Evolutionary conservation across 2,888 invertebrate genomes (phyloP).

Genomic region (Trypoxylon attenuatum): DNA sequence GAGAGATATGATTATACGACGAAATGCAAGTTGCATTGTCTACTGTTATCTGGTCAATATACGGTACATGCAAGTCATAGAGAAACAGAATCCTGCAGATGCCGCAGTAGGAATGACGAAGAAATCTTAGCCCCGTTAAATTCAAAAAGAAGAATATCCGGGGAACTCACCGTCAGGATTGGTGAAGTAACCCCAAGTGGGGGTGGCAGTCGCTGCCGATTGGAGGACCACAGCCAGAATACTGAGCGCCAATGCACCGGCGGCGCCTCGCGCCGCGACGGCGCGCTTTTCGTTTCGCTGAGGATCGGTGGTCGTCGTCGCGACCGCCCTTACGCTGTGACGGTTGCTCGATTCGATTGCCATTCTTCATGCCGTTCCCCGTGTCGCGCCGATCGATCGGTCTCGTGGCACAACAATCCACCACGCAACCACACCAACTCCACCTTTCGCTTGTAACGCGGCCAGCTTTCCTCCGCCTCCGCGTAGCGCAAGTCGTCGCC

Average conservation of each 20-base stretch:
- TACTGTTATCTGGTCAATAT: too few relatives aligned
- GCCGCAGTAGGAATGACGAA: too few relatives aligned
- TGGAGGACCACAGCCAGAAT: conserved; percentile 82
- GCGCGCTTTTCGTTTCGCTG: conserved; percentile 67
- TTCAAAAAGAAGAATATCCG: conserved; percentile 9
- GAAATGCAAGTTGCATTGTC: too few relatives aligned
- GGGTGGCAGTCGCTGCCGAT: conserved; percentile 88
- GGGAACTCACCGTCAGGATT: conserved; percentile 80
- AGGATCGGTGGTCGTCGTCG: conserved; percentile 67
- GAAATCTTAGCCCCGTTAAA: conserved; percentile 17
- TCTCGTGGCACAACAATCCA: conserved; percentile 30
- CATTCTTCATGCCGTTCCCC: conserved; percentile 72
- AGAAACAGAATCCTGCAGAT: too few relatives aligned
- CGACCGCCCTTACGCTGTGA: conserved; percentile 68
- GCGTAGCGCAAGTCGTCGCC: background rate
- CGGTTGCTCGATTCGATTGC: conserved; percentile 71
- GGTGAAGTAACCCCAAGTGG: conserved; percentile 91
- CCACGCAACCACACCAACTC: background rate
- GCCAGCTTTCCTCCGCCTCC: background rate
- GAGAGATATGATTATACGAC: too few relatives aligned
- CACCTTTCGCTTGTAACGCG: background rate
- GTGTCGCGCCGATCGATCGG: conserved; percentile 19
- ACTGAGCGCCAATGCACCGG: conserved; percentile 68
- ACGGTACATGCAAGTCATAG: too few relatives aligned
- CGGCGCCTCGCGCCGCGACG: conserved; percentile 72